Base-by-base conservation (phyloP, 2,113 vertebrate genomes). In the Glaucomys volans region DNA sequence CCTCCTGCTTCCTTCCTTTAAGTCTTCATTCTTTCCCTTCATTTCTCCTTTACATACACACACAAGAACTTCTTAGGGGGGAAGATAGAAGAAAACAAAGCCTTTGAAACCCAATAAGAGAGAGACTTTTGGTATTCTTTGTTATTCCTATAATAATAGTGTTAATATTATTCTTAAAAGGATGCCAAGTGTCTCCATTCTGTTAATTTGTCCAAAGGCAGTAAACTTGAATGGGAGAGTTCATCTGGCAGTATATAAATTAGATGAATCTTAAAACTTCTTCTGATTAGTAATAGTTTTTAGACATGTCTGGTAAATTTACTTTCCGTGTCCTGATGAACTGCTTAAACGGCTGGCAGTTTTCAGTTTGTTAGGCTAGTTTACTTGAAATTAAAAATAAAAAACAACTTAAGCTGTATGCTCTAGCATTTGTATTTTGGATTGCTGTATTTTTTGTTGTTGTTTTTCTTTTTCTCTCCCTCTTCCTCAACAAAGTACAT, bases 311-410 rank as follows among this genome's bases (percentile, higher is more conserved):
- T 96, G 96, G 0, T 97, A 64, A 94, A 32, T 96, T 91, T 97
- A 95, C 96, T 98, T 98, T 97, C 97, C 97, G 96, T 97, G 97
- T 98, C 91, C 96, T 97, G 95, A 97, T 98, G 96, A 97, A 97
- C 95, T 95, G 97, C 88, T 85, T 85, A 98, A 83, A 92, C 82
- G 80, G 50, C 44, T 64, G 69, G 95, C 95, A 86, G 37, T 97
- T n/a, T 97, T 98, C 87, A 90, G 62, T 98, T 97, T 98, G 89
- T 97, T 98, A 97, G 82, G 54, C 72, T 97, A 95, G 83, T 94
- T 98, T 97, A 71, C 95, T 95, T 96, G 92, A 97, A 98, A 96
- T 92, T 91, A 95, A 96, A 97, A 97, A 97, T 91, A 96, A 96
- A n/a, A n/a, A n/a, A 94, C 96, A 89, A 83, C 97, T 44, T 95